Conservation (phyloP, 1,140 invertebrate species). For the Paracyclopina nana region DNA sequence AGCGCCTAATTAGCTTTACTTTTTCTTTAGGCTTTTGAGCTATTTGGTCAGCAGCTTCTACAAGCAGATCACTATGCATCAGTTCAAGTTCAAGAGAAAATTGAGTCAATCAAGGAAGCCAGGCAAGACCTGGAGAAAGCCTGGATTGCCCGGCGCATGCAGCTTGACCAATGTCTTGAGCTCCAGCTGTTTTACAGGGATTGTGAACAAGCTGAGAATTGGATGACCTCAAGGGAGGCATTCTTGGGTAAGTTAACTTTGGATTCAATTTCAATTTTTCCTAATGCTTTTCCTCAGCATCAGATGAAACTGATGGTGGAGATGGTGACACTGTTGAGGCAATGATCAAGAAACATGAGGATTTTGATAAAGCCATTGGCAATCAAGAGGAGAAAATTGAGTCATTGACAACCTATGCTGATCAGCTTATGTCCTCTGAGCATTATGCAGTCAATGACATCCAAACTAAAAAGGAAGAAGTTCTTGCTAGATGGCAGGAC, state of each 20-base stretch:
- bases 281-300: too few relatives aligned
- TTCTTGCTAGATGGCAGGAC: conserved; percentile 78
- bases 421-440: conserved; percentile 75
- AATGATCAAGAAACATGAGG: conserved; percentile 97
- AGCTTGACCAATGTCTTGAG: conserved; percentile 91
- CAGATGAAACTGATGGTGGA: conserved; percentile 65
- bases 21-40: conserved; percentile 89
- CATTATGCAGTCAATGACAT: conserved; percentile 85
- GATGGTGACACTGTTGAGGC: conserved; percentile 86
- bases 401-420: conserved; percentile 71
- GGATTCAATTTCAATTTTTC: too few relatives aligned
- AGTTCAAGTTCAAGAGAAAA: conserved; percentile 81
- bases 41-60: conserved; percentile 88
- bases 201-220: conserved; percentile 93
- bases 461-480: conserved; percentile 73
- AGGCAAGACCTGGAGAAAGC: conserved; percentile 80
- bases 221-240: conserved; percentile 95
- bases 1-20: too few relatives aligned
- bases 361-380: conserved; percentile 99
- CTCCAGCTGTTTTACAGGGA: conserved; percentile 74
- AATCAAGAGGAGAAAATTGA: conserved; percentile 96
- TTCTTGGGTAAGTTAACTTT: too few relatives aligned
- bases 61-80: conserved; percentile 89
- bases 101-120: conserved; percentile 74
- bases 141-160: conserved; percentile 81